These are phyloP conservation scores for Rana temporaria DNA, from an alignment of 2,113 vertebrate species.

Conservation along the genomic window DNA sequence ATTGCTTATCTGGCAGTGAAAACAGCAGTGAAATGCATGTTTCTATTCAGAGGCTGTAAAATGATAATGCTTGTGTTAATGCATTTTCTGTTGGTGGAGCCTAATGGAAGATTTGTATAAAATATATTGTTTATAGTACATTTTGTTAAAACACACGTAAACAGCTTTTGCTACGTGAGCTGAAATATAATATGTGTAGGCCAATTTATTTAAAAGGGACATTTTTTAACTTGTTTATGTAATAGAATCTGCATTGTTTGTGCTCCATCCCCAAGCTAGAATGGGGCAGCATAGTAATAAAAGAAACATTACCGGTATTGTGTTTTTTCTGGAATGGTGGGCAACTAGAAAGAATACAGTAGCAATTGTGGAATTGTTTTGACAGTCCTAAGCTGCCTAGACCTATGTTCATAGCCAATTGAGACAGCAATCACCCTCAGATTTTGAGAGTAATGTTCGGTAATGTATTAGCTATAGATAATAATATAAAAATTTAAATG, in stretches of 20 bases:
- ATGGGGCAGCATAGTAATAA: background rate
- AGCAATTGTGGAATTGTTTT: too few relatives aligned
- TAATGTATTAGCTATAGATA: too few relatives aligned
- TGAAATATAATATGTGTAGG: conserved; percentile 11
- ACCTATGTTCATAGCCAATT: too few relatives aligned
- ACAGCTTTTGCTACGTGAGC: conserved; percentile 14
- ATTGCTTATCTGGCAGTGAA: conserved; percentile 55
- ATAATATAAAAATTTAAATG: too few relatives aligned
- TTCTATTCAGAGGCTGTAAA: conserved; percentile 50
- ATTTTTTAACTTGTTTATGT: conserved; percentile 17
- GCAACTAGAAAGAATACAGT: too few relatives aligned
- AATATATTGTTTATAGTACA: conserved; percentile 54
- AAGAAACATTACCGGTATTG: background rate
- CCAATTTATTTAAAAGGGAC: conserved; percentile 13
- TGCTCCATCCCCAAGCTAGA: background rate
- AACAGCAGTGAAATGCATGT: conserved; percentile 43
- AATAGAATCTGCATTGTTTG: conserved; percentile 4
- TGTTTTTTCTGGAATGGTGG: too few relatives aligned
- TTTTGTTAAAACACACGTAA: conserved; percentile 50
- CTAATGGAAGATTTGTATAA: conserved; percentile 55
- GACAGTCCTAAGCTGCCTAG: too few relatives aligned
- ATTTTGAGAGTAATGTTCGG: too few relatives aligned
- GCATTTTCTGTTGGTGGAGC: conserved; percentile 48
- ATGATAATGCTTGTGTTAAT: conserved; percentile 57
- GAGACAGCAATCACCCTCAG: too few relatives aligned